Evolutionary conservation across 2,797 vertebrate species (phyloP).

Genomic region (Anguilla megastoma): DNA sequence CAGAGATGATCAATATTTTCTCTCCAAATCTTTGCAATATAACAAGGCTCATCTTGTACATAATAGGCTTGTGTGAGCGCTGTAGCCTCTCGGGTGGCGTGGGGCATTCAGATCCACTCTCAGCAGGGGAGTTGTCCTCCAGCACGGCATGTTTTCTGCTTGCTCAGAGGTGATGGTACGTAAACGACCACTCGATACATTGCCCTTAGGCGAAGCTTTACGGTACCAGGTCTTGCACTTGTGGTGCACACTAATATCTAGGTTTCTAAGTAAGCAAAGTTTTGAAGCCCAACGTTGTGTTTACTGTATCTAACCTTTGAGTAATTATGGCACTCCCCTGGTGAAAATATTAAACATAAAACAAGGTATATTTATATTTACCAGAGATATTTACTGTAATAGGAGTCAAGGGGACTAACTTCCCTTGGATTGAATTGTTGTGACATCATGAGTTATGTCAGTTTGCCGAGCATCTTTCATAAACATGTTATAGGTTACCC

Average conservation of each 20-base stretch:
- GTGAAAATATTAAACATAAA: neutral
- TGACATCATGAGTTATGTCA: no score
- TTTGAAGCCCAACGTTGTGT: neutral
- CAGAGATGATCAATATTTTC: conserved; percentile 13
- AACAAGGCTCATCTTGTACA: conserved; percentile 12
- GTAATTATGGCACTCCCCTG: neutral
- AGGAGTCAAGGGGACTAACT: no score
- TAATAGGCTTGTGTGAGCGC: neutral
- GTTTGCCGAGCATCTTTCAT: no score
- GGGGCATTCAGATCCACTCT: neutral
- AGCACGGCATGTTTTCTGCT: neutral
- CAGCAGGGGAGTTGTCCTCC: neutral
- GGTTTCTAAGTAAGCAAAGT: neutral
- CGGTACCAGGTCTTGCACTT: neutral
- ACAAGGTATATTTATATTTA: neutral
- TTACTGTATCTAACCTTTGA: neutral
- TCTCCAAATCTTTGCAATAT: neutral
- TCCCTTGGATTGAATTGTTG: no score
- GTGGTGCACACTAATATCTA: neutral
- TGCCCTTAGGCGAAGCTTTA: neutral
- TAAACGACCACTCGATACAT: neutral
- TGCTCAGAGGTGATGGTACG: neutral
- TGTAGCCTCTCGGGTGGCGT: neutral
- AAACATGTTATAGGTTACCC: no score
- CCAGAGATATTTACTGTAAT: no score